Conservation (phyloP, 1,140 invertebrate species). For the Drosophila bocki region DNA sequence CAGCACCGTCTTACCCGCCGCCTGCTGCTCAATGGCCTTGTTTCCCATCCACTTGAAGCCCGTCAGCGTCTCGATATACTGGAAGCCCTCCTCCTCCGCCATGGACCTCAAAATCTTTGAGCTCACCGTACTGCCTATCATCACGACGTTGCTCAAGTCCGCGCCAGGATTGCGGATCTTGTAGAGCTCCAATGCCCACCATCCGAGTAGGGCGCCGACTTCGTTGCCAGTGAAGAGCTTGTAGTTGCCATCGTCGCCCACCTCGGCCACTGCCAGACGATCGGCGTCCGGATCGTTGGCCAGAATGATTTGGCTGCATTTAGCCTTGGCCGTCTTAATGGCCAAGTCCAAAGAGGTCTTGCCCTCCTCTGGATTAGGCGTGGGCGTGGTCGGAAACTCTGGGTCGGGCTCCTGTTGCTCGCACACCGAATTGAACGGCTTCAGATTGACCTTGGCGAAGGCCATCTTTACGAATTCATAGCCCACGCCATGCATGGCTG, state of each 20-base stretch:
- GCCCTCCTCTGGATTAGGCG: conserved; percentile 99
- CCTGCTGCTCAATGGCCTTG: conserved; percentile 90
- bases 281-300: conserved; percentile 99
- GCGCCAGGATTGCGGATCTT: conserved; percentile 85
- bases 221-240: conserved; percentile 98
- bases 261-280: conserved; percentile 96
- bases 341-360: conserved; percentile 94
- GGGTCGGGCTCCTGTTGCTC: conserved; percentile 96
- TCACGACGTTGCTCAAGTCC: conserved; percentile 88
- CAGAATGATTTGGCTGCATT: conserved; percentile 91
- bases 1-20: conserved; percentile 90
- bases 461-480: conserved; percentile 91
- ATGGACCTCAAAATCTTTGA: conserved; percentile 97
- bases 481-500: conserved; percentile 99
- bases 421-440: conserved; percentile 91
- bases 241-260: conserved; percentile 90
- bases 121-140: conserved; percentile 98
- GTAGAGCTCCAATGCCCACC: conserved; percentile 93
- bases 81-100: conserved; percentile 92
- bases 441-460: conserved; percentile 91
- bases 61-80: conserved; percentile 97
- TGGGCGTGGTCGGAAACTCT: conserved; percentile 96
- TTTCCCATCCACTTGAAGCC: conserved; percentile 99
- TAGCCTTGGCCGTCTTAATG: conserved; percentile 92
- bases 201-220: conserved; percentile 96